Evolutionary conservation across 2,888 invertebrate species (phyloP), one percentile per base, ranked within the genome.

Genomic region (Lasioglossum calceatum): DNA sequence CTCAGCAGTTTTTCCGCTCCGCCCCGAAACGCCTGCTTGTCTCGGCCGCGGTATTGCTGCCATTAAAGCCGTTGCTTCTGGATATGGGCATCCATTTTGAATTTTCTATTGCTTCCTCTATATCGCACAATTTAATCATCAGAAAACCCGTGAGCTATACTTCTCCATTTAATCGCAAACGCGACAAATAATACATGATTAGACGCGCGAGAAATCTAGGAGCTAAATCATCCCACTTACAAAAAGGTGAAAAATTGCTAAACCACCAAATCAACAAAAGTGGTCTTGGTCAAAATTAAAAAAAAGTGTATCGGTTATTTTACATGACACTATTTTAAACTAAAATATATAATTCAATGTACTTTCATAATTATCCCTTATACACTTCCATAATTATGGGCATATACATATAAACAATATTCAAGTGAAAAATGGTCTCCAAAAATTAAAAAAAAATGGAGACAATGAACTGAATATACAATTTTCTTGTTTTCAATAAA

Each of bases 1-100:
- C 93, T 94, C 94, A 93, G 93, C 95, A 92, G 89, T 93, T 94
- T 94, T 94, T 93, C 92, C 92, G 94, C 94, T 91, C 94, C 94
- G 94, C 95, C 95, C 94, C 88, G 92, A 88, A 92, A 92, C 92
- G 92, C 92, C 92, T 86, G 93, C 81, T 89, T 86, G 84, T 82
- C 78, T 72, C 84, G 77, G 70, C 81, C 80, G 73, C 84, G 82
- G 79, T 79, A 85, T 80, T 79, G 79, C 82, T 85, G 88, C 82
- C 86, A 85, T 88, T 88, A 89, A 81, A 87, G 77, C 88, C 75
- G 79, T 78, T 77, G 50, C 64, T 54, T n/a, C 71, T 71, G 23
- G 39, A 19, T 47, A 16, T 39, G 36, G 7, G 16, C 83, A 7
- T 54, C 87, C 87, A 87, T 87, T 87, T 87, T 87, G 84, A 81